Conservation (phyloP, 2,797 vertebrate species). For the Florisuga fusca region DNA sequence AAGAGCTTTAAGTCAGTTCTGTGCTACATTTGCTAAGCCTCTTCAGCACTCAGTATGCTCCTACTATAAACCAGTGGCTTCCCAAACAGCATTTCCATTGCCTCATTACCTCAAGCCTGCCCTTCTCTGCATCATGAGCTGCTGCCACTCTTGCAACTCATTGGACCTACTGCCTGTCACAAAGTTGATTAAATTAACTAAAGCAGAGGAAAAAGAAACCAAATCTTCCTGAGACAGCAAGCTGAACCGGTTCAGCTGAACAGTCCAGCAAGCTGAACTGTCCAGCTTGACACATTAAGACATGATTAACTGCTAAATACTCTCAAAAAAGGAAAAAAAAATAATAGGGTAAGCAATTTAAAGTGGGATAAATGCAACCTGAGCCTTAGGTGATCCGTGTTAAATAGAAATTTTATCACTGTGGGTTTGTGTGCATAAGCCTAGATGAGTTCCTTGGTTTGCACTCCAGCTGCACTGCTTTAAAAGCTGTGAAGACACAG, state of each 20-base stretch:
- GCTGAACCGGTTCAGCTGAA: not conserved
- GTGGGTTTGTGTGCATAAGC: not conserved
- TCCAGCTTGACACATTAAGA: not conserved
- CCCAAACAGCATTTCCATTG: not conserved
- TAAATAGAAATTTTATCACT: not conserved
- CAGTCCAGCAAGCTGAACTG: not conserved
- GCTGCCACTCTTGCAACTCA: not conserved
- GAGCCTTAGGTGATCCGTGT: fast-evolving
- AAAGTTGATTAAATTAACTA: not conserved
- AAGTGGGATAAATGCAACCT: not conserved
- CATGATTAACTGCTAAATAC: not conserved
- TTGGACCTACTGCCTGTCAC: not conserved
- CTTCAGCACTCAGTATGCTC: not conserved
- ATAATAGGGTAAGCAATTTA: not conserved
- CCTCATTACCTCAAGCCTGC: not conserved
- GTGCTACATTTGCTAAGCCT: not conserved
- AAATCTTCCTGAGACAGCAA: not conserved
- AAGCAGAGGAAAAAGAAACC: not conserved
- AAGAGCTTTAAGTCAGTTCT: not conserved
- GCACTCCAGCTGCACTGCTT: not conserved
- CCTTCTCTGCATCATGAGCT: not conserved
- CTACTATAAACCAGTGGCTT: not conserved
- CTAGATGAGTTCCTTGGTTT: not conserved
- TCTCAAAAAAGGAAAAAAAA: not conserved
- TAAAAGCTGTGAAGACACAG: not conserved